phyloP scores from a whole-genome alignment of 2,797 vertebrate genomes.

The Crypturellus tataupa region DNA sequence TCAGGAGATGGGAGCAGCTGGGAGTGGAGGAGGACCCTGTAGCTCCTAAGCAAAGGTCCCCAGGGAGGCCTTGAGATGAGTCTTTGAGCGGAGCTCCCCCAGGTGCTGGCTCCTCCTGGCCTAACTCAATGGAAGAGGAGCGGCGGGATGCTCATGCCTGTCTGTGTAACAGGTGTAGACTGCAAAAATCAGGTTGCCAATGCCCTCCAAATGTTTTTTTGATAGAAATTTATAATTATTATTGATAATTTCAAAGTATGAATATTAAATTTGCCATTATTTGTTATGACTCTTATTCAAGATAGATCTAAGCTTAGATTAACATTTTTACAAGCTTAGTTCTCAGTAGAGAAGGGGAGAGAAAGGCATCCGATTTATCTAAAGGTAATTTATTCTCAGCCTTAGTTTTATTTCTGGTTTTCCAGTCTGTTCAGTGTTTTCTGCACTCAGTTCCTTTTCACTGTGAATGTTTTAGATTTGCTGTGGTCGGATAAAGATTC shows the following conservation, averaged over 20 bases:
- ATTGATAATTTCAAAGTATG: background rate
- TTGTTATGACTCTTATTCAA: background rate
- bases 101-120: background rate
- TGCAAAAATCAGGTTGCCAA: background rate
- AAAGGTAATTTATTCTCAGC: background rate
- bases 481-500: background rate
- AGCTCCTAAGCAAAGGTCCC: background rate
- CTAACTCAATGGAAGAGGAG: background rate
- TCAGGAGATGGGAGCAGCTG: background rate
- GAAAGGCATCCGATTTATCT: background rate
- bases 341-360: background rate
- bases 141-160: background rate
- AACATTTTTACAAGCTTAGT: background rate
- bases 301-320: background rate
- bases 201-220: background rate
- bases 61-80: background rate
- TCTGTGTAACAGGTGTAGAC: background rate
- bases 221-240: background rate
- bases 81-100: background rate
- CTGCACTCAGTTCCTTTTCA: background rate
- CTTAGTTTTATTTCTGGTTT: background rate
- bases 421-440: background rate
- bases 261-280: background rate
- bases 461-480: constrained; percentile 2
- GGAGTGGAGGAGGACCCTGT: background rate